phyloP scores from a whole-genome alignment of 2,888 invertebrate species.

The Lysandra bellargus region DNA sequence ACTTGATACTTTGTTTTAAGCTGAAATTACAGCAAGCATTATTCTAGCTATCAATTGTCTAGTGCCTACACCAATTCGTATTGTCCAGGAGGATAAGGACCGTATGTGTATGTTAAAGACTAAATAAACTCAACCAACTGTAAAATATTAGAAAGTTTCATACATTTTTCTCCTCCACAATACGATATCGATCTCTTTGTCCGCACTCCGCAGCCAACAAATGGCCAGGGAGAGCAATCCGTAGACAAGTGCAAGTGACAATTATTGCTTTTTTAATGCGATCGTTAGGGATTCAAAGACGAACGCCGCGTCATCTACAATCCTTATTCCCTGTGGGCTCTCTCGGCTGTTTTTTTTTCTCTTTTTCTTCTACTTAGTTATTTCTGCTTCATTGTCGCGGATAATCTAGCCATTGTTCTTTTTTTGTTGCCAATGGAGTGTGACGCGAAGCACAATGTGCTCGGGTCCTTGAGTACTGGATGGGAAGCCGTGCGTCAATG shows the following conservation, averaged over 20 bases:
- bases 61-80: not conserved
- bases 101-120: too few species aligned
- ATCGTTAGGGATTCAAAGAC: conserved; percentile 18
- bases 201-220: conserved; percentile 1
- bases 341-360: not conserved
- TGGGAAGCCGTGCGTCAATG: conserved; percentile 11
- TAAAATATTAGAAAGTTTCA: not conserved
- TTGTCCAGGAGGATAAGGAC: too few species aligned
- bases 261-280: conserved; percentile 19
- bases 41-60: not conserved
- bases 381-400: conserved; percentile 20
- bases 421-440: conserved; percentile 23
- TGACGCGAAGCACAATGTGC: conserved; percentile 16
- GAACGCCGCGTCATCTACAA: conserved; percentile 15
- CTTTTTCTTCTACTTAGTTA: conserved; percentile 4
- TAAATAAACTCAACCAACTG: not conserved
- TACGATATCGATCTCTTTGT: not conserved
- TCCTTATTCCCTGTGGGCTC: conserved; percentile 15
- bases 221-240: conserved; percentile 18
- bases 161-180: not conserved
- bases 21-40: not conserved
- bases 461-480: not conserved
- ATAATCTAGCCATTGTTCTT: conserved; percentile 30
- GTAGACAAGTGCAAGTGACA: conserved; percentile 18
- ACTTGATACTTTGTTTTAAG: not conserved